phyloP scores from a whole-genome alignment of 2,113 vertebrate species.

The Chaenocephalus aceratus region DNA sequence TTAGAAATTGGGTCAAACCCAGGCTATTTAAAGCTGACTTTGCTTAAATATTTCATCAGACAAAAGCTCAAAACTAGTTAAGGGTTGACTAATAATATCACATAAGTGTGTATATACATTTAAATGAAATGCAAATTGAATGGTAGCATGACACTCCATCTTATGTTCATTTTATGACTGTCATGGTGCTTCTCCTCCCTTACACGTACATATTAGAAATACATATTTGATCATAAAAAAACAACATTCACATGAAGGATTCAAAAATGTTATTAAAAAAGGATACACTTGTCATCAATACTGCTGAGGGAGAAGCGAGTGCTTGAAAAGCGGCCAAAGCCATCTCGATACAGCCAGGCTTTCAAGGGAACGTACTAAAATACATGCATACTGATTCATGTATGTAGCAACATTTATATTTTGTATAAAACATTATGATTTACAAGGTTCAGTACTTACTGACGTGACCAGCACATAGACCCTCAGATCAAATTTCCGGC shows the following conservation, averaged over 20 bases:
- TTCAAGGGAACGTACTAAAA: constrained; percentile 87
- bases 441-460: constrained; percentile 74
- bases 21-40: constrained; percentile 42
- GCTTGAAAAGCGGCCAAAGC: constrained; percentile 89
- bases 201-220: too few relatives aligned
- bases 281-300: constrained; percentile 91
- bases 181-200: too few relatives aligned
- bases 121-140: background rate
- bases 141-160: too few relatives aligned
- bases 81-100: background rate
- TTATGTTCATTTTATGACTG: too few relatives aligned
- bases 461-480: constrained; percentile 90
- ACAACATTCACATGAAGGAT: background rate
- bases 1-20: background rate
- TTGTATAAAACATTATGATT: background rate
- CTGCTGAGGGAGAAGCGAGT: constrained; percentile 87
- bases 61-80: constrained; percentile 15
- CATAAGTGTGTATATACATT: background rate
- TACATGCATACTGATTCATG: background rate
- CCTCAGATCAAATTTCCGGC: constrained; percentile 90
- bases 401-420: background rate
- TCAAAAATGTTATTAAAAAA: constrained; percentile 48
- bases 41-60: constrained; percentile 26
- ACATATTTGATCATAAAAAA: too few relatives aligned
- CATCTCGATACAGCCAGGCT: constrained; percentile 89